Conservation (phyloP, 2,888 invertebrate genomes). For the Patella ulyssiponensis region DNA sequence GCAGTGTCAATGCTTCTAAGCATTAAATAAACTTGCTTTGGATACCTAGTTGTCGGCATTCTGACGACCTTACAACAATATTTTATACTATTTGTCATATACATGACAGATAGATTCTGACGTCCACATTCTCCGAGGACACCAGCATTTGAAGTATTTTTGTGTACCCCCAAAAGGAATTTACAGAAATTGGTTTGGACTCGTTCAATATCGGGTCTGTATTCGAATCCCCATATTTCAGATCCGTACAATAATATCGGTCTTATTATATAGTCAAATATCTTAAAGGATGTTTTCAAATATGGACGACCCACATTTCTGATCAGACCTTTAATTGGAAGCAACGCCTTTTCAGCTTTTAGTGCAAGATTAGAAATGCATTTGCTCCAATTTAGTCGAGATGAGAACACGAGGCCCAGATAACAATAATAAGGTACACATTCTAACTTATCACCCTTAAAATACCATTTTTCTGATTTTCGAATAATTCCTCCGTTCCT, state of each 20-base stretch:
- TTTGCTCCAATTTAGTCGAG: slow-evolving; percentile 14
- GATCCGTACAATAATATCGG: slow-evolving; percentile 1
- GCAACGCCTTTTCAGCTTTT: slow-evolving; percentile 22
- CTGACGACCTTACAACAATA: neutral
- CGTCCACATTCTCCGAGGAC: slow-evolving; percentile 15
- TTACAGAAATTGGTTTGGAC: neutral
- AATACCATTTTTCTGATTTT: neutral
- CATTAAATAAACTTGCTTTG: neutral
- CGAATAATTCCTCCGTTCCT: neutral
- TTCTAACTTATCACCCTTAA: neutral
- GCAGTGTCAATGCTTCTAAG: neutral
- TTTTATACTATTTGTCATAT: neutral
- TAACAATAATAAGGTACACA: slow-evolving; percentile 4
- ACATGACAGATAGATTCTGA: neutral
- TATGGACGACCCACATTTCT: neutral
- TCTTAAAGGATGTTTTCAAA: neutral
- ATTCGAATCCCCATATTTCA: neutral
- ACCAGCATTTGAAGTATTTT: neutral
- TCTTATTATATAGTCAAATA: neutral
- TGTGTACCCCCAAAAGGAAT: neutral
- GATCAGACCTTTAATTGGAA: neutral
- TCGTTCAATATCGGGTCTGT: neutral
- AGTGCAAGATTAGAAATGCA: neutral
- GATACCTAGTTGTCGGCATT: neutral
- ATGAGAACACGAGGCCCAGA: slow-evolving; percentile 12